Conservation (phyloP, 64 coral and sea anemone species). For the Pachyseris speciosa region DNA sequence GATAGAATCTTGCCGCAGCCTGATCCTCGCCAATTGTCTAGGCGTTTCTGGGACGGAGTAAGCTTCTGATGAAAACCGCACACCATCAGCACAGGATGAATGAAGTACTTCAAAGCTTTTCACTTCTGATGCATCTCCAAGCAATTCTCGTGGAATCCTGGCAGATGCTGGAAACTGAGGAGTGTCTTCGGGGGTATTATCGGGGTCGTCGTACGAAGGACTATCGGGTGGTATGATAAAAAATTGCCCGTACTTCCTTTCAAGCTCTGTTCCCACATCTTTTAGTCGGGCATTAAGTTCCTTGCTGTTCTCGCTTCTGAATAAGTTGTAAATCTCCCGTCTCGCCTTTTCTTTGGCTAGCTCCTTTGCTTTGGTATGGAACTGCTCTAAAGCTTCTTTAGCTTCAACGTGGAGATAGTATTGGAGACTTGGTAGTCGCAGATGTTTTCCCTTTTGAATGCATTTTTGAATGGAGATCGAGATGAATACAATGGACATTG, state of each 20-base stretch:
- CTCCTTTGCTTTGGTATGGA: neutral
- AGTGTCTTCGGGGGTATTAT: too few species aligned
- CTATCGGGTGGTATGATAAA: slow-evolving; percentile 3
- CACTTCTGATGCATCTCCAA: too few species aligned
- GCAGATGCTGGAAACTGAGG: too few species aligned
- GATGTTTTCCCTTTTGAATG: neutral
- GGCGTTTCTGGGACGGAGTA: too few species aligned
- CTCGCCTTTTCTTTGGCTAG: neutral
- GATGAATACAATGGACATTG: neutral
- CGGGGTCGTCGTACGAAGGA: neutral
- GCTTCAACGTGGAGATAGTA: slow-evolving; percentile 12
- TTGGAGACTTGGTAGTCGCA: neutral
- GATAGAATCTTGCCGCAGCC: too few species aligned
- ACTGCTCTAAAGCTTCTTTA: too few species aligned
- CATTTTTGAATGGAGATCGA: neutral
- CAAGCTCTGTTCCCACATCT: neutral
- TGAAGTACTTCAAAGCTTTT: too few species aligned
- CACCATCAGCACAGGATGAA: too few species aligned
- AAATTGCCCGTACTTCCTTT: neutral
- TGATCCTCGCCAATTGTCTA: too few species aligned
- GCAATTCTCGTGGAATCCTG: too few species aligned
- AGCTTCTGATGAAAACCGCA: too few species aligned
- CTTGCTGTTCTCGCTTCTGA: neutral
- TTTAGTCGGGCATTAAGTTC: neutral
- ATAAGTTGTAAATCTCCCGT: neutral